These are phyloP conservation scores for Micoletzkya japonica DNA, from an alignment of 2,888 invertebrate genomes.

Conservation along the genomic window DNA sequence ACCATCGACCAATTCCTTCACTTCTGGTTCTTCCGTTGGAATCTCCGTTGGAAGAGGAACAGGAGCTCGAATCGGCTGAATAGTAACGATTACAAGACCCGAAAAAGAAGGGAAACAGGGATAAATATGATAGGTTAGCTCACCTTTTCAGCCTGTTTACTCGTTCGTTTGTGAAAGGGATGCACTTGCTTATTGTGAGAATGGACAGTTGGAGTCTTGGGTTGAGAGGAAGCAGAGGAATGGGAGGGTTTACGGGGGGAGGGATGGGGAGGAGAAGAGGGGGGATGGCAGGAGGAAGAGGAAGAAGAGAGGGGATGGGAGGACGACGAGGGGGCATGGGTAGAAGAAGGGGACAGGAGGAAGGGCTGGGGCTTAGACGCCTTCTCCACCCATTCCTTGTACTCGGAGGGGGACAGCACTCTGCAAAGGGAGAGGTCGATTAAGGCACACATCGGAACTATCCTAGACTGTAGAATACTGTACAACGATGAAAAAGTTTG, in stretches of 20 bases:
- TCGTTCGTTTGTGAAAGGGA: not conserved
- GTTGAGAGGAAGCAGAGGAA: not conserved
- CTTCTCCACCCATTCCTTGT: not conserved
- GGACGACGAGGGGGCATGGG: not conserved
- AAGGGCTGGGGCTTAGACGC: not conserved
- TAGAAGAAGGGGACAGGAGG: not conserved
- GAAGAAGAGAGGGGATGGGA: not conserved
- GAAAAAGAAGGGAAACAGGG: not conserved
- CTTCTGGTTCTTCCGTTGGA: not conserved
- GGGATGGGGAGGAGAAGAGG: not conserved
- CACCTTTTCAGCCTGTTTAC: too few species aligned
- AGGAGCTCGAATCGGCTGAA: not conserved
- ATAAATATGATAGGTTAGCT: not conserved
- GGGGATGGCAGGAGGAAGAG: not conserved
- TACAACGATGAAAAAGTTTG: too few species aligned
- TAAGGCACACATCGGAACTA: not conserved
- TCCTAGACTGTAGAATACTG: not conserved
- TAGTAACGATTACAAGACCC: not conserved
- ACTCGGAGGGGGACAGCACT: constrained; percentile 2
- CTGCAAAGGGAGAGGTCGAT: not conserved
- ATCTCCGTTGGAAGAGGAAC: not conserved
- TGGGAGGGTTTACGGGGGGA: not conserved
- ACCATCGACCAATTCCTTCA: not conserved
- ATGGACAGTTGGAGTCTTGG: not conserved
- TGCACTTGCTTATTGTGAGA: not conserved